Base-by-base conservation (phyloP, 2,113 vertebrate genomes). In the Gallinago paraguaiae region DNA sequence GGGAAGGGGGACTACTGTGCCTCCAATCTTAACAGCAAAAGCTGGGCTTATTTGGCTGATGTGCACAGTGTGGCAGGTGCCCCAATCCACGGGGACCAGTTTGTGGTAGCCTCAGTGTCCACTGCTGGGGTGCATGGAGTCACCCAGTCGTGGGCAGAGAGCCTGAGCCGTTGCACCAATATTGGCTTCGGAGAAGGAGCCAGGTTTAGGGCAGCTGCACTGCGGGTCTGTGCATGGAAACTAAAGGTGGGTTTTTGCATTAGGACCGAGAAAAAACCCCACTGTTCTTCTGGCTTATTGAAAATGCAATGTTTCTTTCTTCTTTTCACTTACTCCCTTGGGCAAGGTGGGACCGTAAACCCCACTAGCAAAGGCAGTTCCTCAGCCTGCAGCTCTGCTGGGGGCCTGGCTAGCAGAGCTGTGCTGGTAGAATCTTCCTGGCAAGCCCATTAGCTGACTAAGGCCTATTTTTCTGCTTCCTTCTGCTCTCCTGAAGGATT, bases 131-230 rank as follows among this genome's bases (percentile, higher is more conserved):
- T 65, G 71, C 23, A 4, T 35, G 53, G 39, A 37, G 19, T 74
- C 56, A 15, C 20, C 35, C 71, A 27, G 77, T 46, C 0, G 0
- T 3, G 27, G 63, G n/a, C 84, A 93, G 60, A 18, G 6, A 13
- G 16, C 31, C 48, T 24, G 35, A 61, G 84, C 76, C 63, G 33
- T 48, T 22, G 51, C 67, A 35, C 4, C 15, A 14, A 1, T 10
- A 5, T 27, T 75, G 80, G 11, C 31, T 60, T 77, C 25, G 20
- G 60, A 31, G 39, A 28, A 75, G 31, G 54, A 86, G 37, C 35
- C 25, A 8, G 39, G 6, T 24, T 67, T 31, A 6, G 25, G 17
- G 30, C 69, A 87, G 77, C 82, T 86, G 59, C 3, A 6, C 81
- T 8, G 1, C 1, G 2, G 8, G 8, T 28, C 51, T 78, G 30